These are phyloP conservation scores for Acanthaster planci DNA, from an alignment of 35 echinoderm and acorn worm genomes.

Conservation along the genomic window DNA sequence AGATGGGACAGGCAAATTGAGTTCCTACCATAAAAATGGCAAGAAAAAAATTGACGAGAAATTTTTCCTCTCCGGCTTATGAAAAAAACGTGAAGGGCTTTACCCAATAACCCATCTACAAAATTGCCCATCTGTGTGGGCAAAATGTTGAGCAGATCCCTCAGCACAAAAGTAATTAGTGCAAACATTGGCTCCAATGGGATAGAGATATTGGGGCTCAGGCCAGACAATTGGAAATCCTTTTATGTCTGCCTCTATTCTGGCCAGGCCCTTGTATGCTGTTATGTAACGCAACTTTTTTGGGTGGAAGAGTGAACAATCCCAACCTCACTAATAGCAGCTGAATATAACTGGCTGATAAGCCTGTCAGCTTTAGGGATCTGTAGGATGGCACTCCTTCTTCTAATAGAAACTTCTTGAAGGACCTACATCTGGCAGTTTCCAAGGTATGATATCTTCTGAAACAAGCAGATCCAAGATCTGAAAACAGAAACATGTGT, in stretches of 20 bases:
- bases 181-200: background rate
- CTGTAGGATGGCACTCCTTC: too few species aligned
- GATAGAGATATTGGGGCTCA: background rate
- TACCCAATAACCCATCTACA: too few species aligned
- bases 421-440: too few species aligned
- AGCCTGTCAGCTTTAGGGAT: too few species aligned
- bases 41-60: too few species aligned
- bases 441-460: too few species aligned
- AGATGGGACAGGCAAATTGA: too few species aligned
- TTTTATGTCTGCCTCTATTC: background rate
- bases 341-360: background rate
- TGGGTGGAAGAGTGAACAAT: background rate
- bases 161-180: background rate
- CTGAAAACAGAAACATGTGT: too few species aligned
- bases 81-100: background rate
- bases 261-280: background rate
- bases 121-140: background rate
- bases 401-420: too few species aligned
- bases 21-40: too few species aligned
- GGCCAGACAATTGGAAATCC: background rate
- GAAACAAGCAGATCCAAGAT: too few species aligned
- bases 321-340: background rate
- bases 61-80: too few species aligned
- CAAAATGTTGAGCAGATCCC: background rate
- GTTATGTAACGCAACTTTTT: conserved; percentile 10